Evolutionary conservation across 2,888 invertebrate species (phyloP).

Genomic region (Halictus quadricinctus): DNA sequence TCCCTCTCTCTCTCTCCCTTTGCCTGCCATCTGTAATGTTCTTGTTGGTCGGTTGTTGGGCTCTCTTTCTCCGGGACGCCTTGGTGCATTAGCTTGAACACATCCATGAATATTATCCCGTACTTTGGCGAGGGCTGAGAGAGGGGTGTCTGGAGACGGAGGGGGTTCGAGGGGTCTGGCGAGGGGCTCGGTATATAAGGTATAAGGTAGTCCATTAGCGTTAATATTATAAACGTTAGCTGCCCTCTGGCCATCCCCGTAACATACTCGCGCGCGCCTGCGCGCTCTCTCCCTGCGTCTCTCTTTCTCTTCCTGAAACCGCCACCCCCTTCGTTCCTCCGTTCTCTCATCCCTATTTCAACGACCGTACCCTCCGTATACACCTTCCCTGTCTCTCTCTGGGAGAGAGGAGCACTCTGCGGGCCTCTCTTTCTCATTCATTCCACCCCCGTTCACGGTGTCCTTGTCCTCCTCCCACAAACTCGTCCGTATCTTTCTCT

Average conservation of each 20-base stretch:
- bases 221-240: constrained; percentile 83
- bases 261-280: constrained; percentile 71
- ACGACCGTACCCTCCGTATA: constrained; percentile 43
- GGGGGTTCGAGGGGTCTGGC: constrained; percentile 45
- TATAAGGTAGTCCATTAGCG: constrained; percentile 83
- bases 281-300: constrained; percentile 47
- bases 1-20: neutral
- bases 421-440: constrained; percentile 37
- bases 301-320: constrained; percentile 21
- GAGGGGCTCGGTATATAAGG: constrained; percentile 77
- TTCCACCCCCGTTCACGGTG: constrained; percentile 24
- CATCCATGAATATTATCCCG: constrained; percentile 81
- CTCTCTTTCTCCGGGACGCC: constrained; percentile 68
- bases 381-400: constrained; percentile 27
- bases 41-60: constrained; percentile 2
- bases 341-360: constrained; percentile 41
- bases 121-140: constrained; percentile 71
- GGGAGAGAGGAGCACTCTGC: constrained; percentile 1
- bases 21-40: neutral
- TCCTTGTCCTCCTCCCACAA: neutral
- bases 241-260: constrained; percentile 81
- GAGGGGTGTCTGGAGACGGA: constrained; percentile 67
- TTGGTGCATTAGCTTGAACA: constrained; percentile 81
- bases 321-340: constrained; percentile 48
- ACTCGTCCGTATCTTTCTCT: neutral